Conservation (phyloP, 2,888 invertebrate species). For the Sylvicola cinctus region DNA sequence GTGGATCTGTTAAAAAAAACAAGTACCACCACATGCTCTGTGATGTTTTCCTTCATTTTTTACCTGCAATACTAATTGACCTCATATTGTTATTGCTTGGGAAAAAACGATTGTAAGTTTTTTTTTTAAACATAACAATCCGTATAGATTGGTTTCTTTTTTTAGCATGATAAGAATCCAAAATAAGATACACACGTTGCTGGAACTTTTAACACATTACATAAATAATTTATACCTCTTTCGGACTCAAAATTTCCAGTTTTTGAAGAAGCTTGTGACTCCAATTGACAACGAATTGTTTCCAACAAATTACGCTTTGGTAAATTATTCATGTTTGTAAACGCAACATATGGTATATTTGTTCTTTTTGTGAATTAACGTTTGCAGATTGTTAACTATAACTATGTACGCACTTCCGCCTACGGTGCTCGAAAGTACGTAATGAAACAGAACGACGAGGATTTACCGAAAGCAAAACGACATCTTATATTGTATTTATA, state of each 20-base stretch:
- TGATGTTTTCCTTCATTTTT: neutral
- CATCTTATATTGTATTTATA: too few species aligned
- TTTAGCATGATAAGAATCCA: too few species aligned
- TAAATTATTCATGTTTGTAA: neutral
- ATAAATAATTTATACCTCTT: too few species aligned
- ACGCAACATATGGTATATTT: neutral
- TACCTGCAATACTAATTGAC: slow-evolving; percentile 1
- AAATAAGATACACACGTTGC: too few species aligned
- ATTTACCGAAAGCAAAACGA: slow-evolving; percentile 1
- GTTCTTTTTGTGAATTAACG: neutral
- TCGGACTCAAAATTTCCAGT: neutral
- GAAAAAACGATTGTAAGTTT: slow-evolving; percentile 2
- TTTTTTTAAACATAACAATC: too few species aligned
- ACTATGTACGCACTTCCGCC: neutral
- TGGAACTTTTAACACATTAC: too few species aligned
- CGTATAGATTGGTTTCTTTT: too few species aligned
- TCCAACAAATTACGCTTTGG: neutral
- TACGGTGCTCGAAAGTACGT: neutral
- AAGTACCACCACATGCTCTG: neutral
- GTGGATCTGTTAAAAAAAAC: slow-evolving; percentile 1
- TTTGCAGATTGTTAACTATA: neutral
- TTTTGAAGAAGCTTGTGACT: neutral
- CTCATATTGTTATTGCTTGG: neutral
- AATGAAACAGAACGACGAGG: neutral
- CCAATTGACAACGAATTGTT: slow-evolving; percentile 1